Evolutionary conservation across 2,113 vertebrate species (phyloP).

Genomic region (Aramus guarauna): DNA sequence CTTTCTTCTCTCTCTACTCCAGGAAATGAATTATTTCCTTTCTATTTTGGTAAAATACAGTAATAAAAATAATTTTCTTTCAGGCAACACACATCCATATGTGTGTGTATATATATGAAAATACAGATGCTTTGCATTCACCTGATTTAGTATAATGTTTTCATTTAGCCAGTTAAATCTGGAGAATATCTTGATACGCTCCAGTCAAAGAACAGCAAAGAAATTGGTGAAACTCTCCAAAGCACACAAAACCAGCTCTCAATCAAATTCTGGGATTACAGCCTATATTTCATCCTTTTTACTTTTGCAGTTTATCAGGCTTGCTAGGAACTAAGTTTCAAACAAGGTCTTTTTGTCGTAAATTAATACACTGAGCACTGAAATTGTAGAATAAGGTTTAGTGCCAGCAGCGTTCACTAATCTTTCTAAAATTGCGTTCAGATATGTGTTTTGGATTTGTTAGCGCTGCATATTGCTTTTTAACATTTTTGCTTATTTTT

Average conservation of each 20-base stretch:
- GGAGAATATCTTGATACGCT: not conserved
- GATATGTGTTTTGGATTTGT: not conserved
- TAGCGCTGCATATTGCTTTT: not conserved
- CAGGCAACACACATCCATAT: too few relatives aligned
- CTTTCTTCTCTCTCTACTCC: not conserved
- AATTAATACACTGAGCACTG: not conserved
- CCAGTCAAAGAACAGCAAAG: not conserved
- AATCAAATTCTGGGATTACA: too few relatives aligned
- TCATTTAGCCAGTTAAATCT: not conserved
- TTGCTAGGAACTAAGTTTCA: not conserved
- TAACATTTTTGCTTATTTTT: not conserved
- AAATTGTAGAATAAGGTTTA: not conserved
- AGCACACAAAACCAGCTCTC: not conserved
- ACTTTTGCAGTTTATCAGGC: not conserved
- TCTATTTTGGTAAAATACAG: not conserved
- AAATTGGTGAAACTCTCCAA: not conserved
- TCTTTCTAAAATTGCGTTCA: not conserved
- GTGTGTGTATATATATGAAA: not conserved
- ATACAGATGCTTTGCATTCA: not conserved
- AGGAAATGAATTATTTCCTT: not conserved
- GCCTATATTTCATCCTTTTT: not conserved
- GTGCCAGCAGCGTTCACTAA: not conserved
- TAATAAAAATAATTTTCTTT: not conserved
- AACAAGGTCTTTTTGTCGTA: not conserved
- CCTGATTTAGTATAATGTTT: not conserved